These are phyloP conservation scores for Drosophila parthenogenetica DNA, from an alignment of 2,888 invertebrate species.

Conservation along the genomic window DNA sequence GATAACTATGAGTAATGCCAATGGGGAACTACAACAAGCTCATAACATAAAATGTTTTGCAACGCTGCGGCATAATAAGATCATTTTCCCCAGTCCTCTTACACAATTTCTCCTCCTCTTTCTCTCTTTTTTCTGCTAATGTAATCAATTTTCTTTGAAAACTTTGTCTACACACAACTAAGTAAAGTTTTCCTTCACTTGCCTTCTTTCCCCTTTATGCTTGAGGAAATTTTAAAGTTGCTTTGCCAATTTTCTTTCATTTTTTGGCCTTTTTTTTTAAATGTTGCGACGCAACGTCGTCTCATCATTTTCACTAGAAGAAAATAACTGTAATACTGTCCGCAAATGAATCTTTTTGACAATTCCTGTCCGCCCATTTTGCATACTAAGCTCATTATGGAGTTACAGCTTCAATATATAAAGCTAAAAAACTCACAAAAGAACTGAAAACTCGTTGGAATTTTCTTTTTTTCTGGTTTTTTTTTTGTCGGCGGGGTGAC, in stretches of 20 bases:
- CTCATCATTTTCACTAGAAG: slow-evolving; percentile 14
- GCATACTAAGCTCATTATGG: slow-evolving; percentile 80
- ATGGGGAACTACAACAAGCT: slow-evolving; percentile 21
- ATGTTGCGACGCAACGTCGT: slow-evolving; percentile 7
- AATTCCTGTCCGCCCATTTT: slow-evolving; percentile 66
- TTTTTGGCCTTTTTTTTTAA: slow-evolving; percentile 65
- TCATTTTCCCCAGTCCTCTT: slow-evolving; percentile 22
- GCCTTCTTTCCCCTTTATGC: slow-evolving; percentile 14
- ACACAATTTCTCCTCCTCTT: background rate
- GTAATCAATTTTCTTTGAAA: slow-evolving; percentile 72
- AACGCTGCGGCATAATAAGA: slow-evolving; percentile 35
- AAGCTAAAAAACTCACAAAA: slow-evolving; percentile 32
- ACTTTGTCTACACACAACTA: slow-evolving; percentile 61
- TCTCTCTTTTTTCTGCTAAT: slow-evolving; percentile 41
- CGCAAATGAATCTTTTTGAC: slow-evolving; percentile 74
- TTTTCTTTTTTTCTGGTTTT: slow-evolving; percentile 19
- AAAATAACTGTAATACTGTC: slow-evolving; percentile 63
- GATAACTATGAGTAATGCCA: slow-evolving; percentile 49
- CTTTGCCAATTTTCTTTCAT: slow-evolving; percentile 11
- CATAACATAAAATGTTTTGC: slow-evolving; percentile 23
- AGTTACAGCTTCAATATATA: slow-evolving; percentile 16
- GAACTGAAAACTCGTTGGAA: slow-evolving; percentile 60
- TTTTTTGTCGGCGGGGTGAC: slow-evolving; percentile 23
- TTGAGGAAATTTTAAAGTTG: slow-evolving; percentile 51
- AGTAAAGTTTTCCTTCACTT: slow-evolving; percentile 39